phyloP scores from a whole-genome alignment of 35 echinoderm and acorn worm genomes.

The Acanthaster planci region DNA sequence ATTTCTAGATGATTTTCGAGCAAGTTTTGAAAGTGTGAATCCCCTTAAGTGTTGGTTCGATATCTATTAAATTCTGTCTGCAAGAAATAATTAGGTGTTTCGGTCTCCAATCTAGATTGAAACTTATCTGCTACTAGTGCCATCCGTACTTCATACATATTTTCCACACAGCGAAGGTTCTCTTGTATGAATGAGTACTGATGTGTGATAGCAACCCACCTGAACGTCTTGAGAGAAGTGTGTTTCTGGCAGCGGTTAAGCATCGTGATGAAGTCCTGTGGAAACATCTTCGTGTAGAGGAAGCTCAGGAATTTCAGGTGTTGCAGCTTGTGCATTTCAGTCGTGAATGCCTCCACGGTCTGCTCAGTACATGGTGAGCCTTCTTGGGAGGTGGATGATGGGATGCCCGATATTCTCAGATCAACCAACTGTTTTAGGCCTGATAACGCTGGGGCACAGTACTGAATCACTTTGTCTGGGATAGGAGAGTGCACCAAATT shows the following conservation, averaged over 20 bases:
- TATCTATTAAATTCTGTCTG: no score
- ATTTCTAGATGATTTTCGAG: no score
- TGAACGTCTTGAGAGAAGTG: slow-evolving; percentile 25
- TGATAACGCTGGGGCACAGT: slow-evolving; percentile 14
- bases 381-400: slow-evolving; percentile 10
- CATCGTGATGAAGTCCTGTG: slow-evolving; percentile 23
- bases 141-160: background rate
- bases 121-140: no score
- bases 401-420: slow-evolving; percentile 44
- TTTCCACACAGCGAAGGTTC: background rate
- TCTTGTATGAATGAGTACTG: background rate
- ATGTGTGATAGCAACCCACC: background rate
- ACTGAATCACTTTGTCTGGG: slow-evolving; percentile 33
- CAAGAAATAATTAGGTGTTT: no score
- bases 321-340: background rate
- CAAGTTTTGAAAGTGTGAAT: no score
- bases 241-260: background rate
- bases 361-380: background rate
- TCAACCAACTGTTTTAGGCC: slow-evolving; percentile 12
- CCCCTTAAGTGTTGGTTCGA: no score
- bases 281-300: slow-evolving; percentile 30
- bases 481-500: slow-evolving; percentile 46
- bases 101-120: no score
- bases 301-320: slow-evolving; percentile 38
- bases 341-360: slow-evolving; percentile 14